Evolutionary conservation across 2,888 invertebrate genomes (phyloP).

Genomic region (Bugulina stolonifera): DNA sequence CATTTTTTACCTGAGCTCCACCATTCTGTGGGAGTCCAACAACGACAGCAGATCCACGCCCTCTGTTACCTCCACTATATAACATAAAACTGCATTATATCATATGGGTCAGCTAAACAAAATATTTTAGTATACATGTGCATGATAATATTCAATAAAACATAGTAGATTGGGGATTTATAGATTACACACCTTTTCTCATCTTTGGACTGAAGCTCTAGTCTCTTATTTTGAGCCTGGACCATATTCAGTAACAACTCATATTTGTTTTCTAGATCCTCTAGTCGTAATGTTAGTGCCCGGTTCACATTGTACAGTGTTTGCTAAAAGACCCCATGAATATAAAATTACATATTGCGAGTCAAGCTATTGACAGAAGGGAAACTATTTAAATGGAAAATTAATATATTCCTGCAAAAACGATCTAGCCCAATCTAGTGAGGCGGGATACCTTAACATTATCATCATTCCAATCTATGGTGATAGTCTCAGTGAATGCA

Average conservation of each 20-base stretch:
- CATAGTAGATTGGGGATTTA: too few species aligned
- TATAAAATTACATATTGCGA: background rate
- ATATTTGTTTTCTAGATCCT: constrained; percentile 44
- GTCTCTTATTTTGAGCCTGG: constrained; percentile 41
- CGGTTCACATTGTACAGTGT: constrained; percentile 49
- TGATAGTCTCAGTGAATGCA: constrained; percentile 22
- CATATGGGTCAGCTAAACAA: too few species aligned
- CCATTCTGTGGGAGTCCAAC: constrained; percentile 43
- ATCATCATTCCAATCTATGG: constrained; percentile 22
- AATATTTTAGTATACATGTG: too few species aligned
- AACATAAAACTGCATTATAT: too few species aligned
- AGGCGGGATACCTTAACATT: constrained; percentile 18
- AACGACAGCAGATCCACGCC: constrained; percentile 41
- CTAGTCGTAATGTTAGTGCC: constrained; percentile 47
- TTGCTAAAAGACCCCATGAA: constrained; percentile 39
- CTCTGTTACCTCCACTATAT: constrained; percentile 9
- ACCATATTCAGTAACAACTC: constrained; percentile 36
- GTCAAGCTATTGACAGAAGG: background rate
- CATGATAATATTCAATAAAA: too few species aligned
- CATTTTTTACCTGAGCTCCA: constrained; percentile 24
- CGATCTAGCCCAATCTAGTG: background rate
- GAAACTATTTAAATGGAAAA: background rate
- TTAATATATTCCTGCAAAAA: too few species aligned
- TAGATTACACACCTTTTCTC: constrained; percentile 25
- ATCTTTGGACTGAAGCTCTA: constrained; percentile 31